phyloP scores from a whole-genome alignment of 2,113 vertebrate species.

The Ailuropoda melanoleuca region DNA sequence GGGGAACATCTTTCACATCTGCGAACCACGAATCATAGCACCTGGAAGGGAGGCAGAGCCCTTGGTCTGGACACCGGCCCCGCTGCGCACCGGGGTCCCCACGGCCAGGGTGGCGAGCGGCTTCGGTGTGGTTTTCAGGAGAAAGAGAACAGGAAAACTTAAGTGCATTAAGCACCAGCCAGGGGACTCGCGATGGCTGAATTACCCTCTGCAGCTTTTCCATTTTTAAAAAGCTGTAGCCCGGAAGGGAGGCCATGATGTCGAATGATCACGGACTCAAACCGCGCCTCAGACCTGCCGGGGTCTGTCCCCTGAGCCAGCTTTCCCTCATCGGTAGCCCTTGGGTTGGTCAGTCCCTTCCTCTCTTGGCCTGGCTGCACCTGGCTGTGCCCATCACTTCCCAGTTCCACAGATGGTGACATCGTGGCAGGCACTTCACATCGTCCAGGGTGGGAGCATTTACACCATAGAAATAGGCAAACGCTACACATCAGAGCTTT shows the following conservation, averaged over 20 bases:
- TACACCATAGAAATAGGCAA: not conserved
- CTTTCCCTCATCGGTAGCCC: fast-evolving
- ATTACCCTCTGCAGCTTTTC: not conserved
- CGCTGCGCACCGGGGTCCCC: fast-evolving
- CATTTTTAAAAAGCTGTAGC: not conserved
- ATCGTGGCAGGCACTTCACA: fast-evolving
- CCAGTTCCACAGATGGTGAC: fast-evolving
- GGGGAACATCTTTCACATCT: not conserved
- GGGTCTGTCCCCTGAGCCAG: fast-evolving
- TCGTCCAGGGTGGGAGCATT: fast-evolving
- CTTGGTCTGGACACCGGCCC: not conserved
- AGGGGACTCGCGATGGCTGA: fast-evolving
- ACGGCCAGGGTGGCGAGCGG: fast-evolving
- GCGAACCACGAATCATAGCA: not conserved
- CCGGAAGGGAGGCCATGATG: fast-evolving
- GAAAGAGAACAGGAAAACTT: not conserved
- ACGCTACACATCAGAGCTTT: fast-evolving
- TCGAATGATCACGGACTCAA: fast-evolving
- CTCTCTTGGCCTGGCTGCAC: not conserved
- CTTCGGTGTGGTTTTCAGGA: not conserved
- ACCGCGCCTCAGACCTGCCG: fast-evolving
- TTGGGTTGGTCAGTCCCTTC: fast-evolving
- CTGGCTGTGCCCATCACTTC: fast-evolving
- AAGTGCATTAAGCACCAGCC: not conserved
- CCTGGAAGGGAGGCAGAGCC: not conserved